A percentile compares a stretch with the other conserved stretches of the same genome.
Conservation (phyloP, 1,140 invertebrate species). For the Steinernema feltiae region DNA sequence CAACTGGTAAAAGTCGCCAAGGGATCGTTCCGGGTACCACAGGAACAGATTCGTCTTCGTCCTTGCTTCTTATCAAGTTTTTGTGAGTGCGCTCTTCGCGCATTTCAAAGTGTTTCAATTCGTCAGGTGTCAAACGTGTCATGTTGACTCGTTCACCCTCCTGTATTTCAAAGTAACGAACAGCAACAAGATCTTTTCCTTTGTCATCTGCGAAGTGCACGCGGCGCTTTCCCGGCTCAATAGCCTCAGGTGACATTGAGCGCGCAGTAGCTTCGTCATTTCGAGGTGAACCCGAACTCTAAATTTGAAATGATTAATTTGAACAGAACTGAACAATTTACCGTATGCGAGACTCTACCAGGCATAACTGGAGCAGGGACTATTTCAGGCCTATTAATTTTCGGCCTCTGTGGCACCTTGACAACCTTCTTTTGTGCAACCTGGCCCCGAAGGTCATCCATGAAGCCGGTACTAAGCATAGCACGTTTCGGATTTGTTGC, state of each 20-base stretch:
- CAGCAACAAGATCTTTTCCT: slow-evolving; percentile 1
- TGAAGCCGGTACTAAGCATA: slow-evolving; percentile 26
- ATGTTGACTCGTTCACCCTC: slow-evolving; percentile 19
- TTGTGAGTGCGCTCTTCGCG: slow-evolving; percentile 9
- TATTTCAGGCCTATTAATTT: slow-evolving; percentile 23
- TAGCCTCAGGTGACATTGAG: not conserved
- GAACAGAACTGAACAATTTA: not conserved
- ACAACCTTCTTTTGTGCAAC: not conserved
- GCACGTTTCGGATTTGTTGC: not conserved
- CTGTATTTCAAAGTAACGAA: slow-evolving; percentile 28
- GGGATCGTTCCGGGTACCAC: not conserved
- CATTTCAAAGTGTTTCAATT: slow-evolving; percentile 21
- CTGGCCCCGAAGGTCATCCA: slow-evolving; percentile 12
- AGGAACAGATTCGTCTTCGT: too few species aligned
- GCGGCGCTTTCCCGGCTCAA: slow-evolving; percentile 23
- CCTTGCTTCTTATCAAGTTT: too few species aligned
- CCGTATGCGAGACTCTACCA: not conserved
- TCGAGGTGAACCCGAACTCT: not conserved
- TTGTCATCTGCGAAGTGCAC: slow-evolving; percentile 28
- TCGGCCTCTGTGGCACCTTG: slow-evolving; percentile 16
- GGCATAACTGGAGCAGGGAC: not conserved
- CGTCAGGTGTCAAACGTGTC: slow-evolving; percentile 5
- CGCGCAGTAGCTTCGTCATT: not conserved
- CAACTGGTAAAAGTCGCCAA: not conserved
- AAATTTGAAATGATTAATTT: not conserved